Conservation (phyloP, 2,797 vertebrate genomes). For the Eurystomus glaucurus region DNA sequence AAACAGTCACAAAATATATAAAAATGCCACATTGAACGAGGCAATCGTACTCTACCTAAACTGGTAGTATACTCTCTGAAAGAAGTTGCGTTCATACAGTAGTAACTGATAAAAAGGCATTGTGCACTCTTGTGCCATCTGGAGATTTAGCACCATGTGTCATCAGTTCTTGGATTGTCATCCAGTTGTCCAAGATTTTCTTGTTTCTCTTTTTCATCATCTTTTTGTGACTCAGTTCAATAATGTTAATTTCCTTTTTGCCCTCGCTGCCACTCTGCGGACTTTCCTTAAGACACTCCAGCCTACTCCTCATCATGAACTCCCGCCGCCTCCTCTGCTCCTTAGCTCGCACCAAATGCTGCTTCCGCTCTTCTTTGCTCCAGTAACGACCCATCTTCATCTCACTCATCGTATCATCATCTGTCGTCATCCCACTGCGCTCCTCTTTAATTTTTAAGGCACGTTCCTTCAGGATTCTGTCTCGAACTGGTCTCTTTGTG, state of each 20-base stretch:
- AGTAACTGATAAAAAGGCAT: constrained; percentile 98
- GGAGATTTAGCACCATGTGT: constrained; percentile 95
- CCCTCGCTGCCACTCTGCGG: constrained; percentile 93
- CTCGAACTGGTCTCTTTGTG: constrained; percentile 95
- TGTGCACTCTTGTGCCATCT: constrained; percentile 93
- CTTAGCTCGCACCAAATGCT: constrained; percentile 93
- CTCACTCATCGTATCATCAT: constrained; percentile 96
- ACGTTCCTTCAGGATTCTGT: constrained; percentile 94
- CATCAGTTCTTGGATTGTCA: constrained; percentile 99
- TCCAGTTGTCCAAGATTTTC: constrained; percentile 99
- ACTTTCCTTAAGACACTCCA: constrained; percentile 93
- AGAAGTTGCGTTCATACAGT: constrained; percentile 88
- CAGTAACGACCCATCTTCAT: constrained; percentile 99
- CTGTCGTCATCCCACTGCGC: constrained; percentile 95
- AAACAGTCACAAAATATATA: constrained; percentile 98
- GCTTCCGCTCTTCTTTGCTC: constrained; percentile 97
- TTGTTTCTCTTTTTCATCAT: constrained; percentile 99
- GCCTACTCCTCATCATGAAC: constrained; percentile 95
- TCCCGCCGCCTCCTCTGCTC: constrained; percentile 93
- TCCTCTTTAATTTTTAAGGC: constrained; percentile 98
- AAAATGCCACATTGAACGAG: constrained; percentile 99
- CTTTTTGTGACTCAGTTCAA: constrained; percentile 98
- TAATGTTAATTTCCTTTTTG: constrained; percentile 93
- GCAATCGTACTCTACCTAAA: constrained; percentile 95
- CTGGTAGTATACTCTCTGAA: constrained; percentile 88